A percentile compares a stretch with the other conserved stretches of the same genome.
Conservation (phyloP, 2,113 vertebrate genomes). For the western clawed frog (Xenopus tropicalis) region DNA sequence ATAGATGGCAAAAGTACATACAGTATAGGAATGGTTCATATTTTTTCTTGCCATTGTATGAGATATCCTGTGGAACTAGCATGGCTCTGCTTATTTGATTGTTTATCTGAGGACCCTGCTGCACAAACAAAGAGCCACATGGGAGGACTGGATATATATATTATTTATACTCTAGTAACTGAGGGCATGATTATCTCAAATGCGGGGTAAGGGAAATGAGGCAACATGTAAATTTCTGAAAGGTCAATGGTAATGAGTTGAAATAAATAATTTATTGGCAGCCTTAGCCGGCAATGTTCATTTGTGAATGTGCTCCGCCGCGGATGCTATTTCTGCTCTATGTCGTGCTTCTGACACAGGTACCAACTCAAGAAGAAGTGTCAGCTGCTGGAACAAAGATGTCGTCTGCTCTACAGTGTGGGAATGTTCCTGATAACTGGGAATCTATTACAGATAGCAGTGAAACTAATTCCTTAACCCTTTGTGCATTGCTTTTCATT, state of each 20-base stretch:
- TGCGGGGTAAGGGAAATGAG: slow-evolving; percentile 41
- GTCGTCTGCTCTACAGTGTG: not conserved
- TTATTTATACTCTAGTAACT: slow-evolving; percentile 44
- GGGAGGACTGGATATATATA: slow-evolving; percentile 40
- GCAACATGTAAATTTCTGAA: slow-evolving; percentile 45
- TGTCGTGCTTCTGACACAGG: not conserved
- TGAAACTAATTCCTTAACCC: too few relatives aligned
- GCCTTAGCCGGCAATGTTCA: slow-evolving; percentile 30
- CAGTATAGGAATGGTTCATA: not conserved
- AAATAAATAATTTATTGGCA: slow-evolving; percentile 45
- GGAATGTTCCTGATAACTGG: too few relatives aligned
- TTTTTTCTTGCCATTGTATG: slow-evolving; percentile 1
- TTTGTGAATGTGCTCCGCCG: slow-evolving; percentile 27
- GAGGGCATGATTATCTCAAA: slow-evolving; percentile 45
- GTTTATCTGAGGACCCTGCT: slow-evolving; percentile 43
- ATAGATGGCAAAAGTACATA: too few relatives aligned
- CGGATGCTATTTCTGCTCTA: not conserved
- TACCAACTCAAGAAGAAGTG: slow-evolving; percentile 2
- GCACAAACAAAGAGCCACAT: slow-evolving; percentile 40
- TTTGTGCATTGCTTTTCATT: too few relatives aligned
- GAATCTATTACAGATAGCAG: too few relatives aligned
- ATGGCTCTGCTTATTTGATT: slow-evolving; percentile 30
- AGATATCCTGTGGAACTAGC: slow-evolving; percentile 5
- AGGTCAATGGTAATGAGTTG: slow-evolving; percentile 44
- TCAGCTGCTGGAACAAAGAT: not conserved